phyloP scores from a whole-genome alignment of 2,888 invertebrate species.

The Napeogenes inachia region DNA sequence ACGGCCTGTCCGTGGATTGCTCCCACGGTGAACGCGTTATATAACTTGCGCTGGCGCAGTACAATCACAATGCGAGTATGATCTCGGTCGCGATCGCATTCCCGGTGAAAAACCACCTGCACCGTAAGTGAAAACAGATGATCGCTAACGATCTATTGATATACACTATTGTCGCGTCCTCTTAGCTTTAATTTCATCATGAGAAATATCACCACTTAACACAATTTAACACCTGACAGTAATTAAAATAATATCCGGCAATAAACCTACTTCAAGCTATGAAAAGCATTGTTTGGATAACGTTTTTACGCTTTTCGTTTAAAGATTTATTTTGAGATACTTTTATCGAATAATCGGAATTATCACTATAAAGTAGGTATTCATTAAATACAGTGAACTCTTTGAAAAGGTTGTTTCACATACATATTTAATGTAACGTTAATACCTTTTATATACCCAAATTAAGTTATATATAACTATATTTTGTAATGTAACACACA shows the following conservation, averaged over 20 bases:
- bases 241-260: background rate
- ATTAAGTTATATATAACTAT: too few species aligned
- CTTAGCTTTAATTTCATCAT: slow-evolving; percentile 23
- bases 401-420: too few species aligned
- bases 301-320: background rate
- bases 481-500: too few species aligned
- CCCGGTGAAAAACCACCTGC: slow-evolving; percentile 53
- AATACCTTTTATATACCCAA: too few species aligned
- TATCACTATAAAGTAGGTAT: too few species aligned
- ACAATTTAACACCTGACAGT: slow-evolving; percentile 1
- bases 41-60: slow-evolving; percentile 55
- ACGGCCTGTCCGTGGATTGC: slow-evolving; percentile 57
- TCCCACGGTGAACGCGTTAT: slow-evolving; percentile 73
- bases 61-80: slow-evolving; percentile 55
- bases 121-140: slow-evolving; percentile 54
- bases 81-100: slow-evolving; percentile 51
- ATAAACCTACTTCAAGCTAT: background rate
- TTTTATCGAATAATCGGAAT: background rate
- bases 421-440: too few species aligned
- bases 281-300: background rate
- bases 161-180: slow-evolving; percentile 29
- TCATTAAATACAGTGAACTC: too few species aligned
- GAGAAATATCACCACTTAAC: slow-evolving; percentile 20
- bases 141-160: slow-evolving; percentile 36
- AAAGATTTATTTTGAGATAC: slow-evolving; percentile 4